Evolutionary conservation across 2,113 vertebrate genomes (phyloP).

Genomic region (Promerops cafer): DNA sequence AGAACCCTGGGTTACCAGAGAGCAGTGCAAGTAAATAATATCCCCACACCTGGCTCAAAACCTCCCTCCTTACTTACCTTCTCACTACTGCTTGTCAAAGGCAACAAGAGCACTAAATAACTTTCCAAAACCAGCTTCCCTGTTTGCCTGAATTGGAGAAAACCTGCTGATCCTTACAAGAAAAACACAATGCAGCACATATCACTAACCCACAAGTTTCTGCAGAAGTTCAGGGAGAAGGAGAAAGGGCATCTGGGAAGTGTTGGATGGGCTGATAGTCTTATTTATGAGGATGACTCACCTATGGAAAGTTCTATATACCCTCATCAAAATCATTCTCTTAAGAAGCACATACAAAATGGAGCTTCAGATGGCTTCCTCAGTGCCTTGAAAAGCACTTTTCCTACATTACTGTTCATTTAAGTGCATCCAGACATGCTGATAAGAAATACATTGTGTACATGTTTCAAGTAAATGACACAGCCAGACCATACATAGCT

Average conservation of each 20-base stretch:
- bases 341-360: neutral
- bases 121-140: neutral
- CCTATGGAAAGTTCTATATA: neutral
- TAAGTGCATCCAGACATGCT: neutral
- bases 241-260: neutral
- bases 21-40: rapidly evolving
- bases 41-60: neutral
- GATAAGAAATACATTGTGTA: neutral
- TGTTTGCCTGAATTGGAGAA: neutral
- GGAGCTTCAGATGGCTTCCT: neutral
- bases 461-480: neutral
- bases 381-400: neutral
- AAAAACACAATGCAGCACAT: neutral
- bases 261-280: rapidly evolving
- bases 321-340: neutral
- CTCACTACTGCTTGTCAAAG: neutral
- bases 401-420: neutral
- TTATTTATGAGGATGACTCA: neutral
- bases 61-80: neutral
- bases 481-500: neutral
- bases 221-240: neutral
- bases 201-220: neutral
- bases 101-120: neutral
- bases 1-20: neutral
- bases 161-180: neutral